phyloP scores from a whole-genome alignment of 2,888 invertebrate genomes.

The Eupeodes luniger region DNA sequence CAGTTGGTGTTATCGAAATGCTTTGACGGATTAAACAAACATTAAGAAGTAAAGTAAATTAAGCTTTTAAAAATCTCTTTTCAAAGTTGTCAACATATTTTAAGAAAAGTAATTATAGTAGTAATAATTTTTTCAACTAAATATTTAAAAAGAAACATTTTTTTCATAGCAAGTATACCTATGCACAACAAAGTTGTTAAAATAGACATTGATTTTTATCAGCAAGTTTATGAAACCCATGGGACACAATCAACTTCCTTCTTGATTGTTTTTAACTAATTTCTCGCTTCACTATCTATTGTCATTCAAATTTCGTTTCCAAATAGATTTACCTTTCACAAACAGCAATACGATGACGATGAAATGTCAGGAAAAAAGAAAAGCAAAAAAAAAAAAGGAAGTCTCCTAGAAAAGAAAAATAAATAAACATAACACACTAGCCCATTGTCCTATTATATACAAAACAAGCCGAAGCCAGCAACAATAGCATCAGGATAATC shows the following conservation, averaged over 20 bases:
- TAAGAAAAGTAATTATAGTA: too few relatives aligned
- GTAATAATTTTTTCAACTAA: too few relatives aligned
- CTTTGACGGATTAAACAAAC: too few relatives aligned
- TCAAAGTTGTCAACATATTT: too few relatives aligned
- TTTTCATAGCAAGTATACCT: too few relatives aligned
- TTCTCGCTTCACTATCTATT: constrained; percentile 25
- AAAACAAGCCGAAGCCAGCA: constrained; percentile 41
- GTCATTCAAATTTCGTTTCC: constrained; percentile 22
- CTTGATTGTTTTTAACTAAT: constrained; percentile 30
- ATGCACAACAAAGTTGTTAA: too few relatives aligned
- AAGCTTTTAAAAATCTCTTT: too few relatives aligned
- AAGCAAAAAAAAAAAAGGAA: not conserved
- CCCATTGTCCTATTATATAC: constrained; percentile 36
- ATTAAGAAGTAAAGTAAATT: too few relatives aligned
- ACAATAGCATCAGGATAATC: constrained; percentile 52
- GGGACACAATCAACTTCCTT: not conserved
- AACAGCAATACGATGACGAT: constrained; percentile 8
- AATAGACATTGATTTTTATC: too few relatives aligned
- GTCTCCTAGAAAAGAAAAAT: constrained; percentile 5
- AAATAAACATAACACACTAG: constrained; percentile 42
- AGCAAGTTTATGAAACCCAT: not conserved
- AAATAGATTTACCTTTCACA: constrained; percentile 25
- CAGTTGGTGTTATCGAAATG: too few relatives aligned
- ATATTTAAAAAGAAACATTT: too few relatives aligned
- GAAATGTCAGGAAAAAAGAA: not conserved